These are phyloP conservation scores for Malachius bipustulatus DNA, from an alignment of 2,888 invertebrate species.

Conservation along the genomic window DNA sequence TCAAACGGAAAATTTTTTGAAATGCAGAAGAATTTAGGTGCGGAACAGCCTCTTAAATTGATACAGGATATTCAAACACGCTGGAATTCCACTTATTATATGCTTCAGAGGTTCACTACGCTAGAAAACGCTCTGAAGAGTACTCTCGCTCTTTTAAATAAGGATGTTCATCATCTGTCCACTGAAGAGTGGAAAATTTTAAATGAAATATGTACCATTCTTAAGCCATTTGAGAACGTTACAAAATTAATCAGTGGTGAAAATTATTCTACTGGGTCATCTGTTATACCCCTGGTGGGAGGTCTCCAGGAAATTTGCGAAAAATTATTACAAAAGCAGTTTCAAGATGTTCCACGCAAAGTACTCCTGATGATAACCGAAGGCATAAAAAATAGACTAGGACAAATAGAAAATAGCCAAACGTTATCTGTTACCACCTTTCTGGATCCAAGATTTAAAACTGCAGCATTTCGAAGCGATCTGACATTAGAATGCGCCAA, in stretches of 20 bases:
- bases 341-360: no score
- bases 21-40: constrained; percentile 7
- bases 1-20: constrained; percentile 25
- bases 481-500: no score
- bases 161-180: constrained; percentile 6
- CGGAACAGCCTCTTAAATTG: constrained; percentile 8
- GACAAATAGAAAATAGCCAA: background rate
- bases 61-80: constrained; percentile 11
- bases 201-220: constrained; percentile 9
- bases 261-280: background rate
- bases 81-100: constrained; percentile 14
- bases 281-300: background rate
- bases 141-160: constrained; percentile 5
- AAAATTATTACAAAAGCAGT: no score
- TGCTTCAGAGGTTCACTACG: constrained; percentile 11
- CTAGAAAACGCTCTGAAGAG: constrained; percentile 8
- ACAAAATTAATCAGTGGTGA: constrained; percentile 14
- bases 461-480: no score
- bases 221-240: constrained; percentile 16
- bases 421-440: background rate
- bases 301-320: no score
- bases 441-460: background rate
- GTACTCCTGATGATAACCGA: background rate
- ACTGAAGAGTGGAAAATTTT: constrained; percentile 9
- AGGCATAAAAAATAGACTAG: background rate